A percentile compares a stretch with the other conserved stretches of the same genome.
Conservation (phyloP, 2,113 vertebrate species). For the Pelusios castaneus region DNA sequence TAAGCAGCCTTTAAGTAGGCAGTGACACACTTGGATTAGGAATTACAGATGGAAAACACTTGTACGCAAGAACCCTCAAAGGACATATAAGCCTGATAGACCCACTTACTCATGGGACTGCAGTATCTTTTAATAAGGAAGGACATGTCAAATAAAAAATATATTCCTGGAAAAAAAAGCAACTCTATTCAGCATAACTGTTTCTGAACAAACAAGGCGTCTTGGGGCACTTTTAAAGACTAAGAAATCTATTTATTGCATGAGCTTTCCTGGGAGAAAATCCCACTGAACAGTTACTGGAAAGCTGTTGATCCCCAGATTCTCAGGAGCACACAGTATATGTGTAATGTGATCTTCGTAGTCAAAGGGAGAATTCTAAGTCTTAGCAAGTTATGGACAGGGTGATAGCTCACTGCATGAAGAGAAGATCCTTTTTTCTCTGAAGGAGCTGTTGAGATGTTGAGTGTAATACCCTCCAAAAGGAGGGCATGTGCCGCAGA, state of each 20-base stretch:
- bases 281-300: background rate
- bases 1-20: background rate
- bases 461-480: background rate
- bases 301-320: background rate
- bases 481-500: background rate
- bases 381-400: background rate
- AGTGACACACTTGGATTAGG: background rate
- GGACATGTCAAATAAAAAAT: background rate
- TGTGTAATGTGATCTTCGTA: background rate
- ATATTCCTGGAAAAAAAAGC: background rate
- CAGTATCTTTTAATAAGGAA: background rate
- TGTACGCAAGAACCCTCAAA: background rate
- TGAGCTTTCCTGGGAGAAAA: too few relatives aligned
- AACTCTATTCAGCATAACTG: background rate
- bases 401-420: background rate
- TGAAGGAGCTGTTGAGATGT: rapidly evolving
- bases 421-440: background rate
- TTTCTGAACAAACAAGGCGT: too few relatives aligned
- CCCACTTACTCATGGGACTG: background rate
- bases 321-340: background rate
- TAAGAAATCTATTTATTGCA: too few relatives aligned
- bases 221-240: too few relatives aligned
- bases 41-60: background rate
- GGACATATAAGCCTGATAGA: background rate
- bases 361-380: background rate